Base-by-base conservation (phyloP, 1,140 invertebrate genomes). In the Patella vulgata region DNA sequence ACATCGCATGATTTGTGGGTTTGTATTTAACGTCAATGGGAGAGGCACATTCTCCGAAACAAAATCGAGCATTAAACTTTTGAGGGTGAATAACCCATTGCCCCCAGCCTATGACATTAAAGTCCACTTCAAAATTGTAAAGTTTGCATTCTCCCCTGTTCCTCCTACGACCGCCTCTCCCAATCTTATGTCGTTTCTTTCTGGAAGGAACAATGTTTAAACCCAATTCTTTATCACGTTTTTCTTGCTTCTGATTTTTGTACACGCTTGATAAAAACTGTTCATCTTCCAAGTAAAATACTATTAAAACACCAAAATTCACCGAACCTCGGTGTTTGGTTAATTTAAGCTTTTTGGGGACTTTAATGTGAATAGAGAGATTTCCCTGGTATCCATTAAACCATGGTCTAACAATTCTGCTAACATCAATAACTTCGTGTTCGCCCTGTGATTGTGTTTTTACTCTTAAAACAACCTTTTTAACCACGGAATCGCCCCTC, bases 51-150 rank as follows among this genome's bases (percentile, higher is more conserved):
- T 94, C 91, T 1, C 97, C 97, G 70, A 92, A 89, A 84, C 97
- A 99, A 79, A 93, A 95, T 82, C 89, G 96, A 0, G 96, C 95
- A 74, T 97, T 92, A 85, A 98, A 98, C 27, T 93, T 93, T 14
- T 91, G 90, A 8, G 97, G 97, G n/a, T 96, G 95, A 23, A 99
- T 93, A 74, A 99, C 98, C 97, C 97, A 99, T 83, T 97, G 93
- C 72, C 92, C 93, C 97, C 97, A 99, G 30, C 96, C 96, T 19
- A 99, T 94, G 70, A 96, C 92, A 6, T 86, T 88, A 79, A 99
- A 99, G 84, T 98, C 93, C 12, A 99, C 94, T 82, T 94, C 95
- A 53, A 98, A 89, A 33, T 78, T 70, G 48, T 75, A 68, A 47
- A n/a, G n/a, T n/a, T n/a, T n/a, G n/a, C n/a, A n/a, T n/a, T n/a